Conservation (phyloP, 2,797 vertebrate genomes). For the Tarsius wallacei region DNA sequence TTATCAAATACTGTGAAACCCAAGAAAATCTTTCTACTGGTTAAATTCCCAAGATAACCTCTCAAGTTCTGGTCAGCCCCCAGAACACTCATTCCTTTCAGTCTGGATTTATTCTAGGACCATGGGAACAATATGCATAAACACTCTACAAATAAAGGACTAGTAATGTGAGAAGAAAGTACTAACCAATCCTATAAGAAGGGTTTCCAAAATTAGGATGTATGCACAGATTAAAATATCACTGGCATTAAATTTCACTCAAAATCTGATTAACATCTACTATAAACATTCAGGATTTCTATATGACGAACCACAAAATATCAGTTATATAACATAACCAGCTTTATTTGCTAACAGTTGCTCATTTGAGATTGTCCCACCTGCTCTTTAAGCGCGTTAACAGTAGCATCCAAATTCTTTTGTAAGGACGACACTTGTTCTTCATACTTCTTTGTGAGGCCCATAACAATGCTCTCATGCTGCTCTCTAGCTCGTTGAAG, state of each 20-base stretch:
- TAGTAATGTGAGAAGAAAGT: background rate
- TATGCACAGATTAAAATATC: background rate
- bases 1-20: background rate
- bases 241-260: background rate
- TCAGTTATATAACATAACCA: conserved; percentile 7
- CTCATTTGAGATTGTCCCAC: conserved; percentile 87
- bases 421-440: conserved; percentile 92
- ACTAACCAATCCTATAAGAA: background rate
- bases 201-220: background rate
- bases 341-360: background rate
- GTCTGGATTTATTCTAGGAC: conserved; percentile 21
- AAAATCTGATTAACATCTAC: background rate
- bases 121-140: background rate
- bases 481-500: conserved; percentile 95
- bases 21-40: background rate
- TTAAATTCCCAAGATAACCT: background rate
- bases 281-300: conserved; percentile 6
- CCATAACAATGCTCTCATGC: conserved; percentile 92
- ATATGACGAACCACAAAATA: background rate
- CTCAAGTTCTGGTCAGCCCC: background rate
- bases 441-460: conserved; percentile 95
- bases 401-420: conserved; percentile 93
- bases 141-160: background rate
- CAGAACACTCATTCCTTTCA: background rate
- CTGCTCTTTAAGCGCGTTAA: conserved; percentile 93